Evolutionary conservation across 2,888 invertebrate species (phyloP).

Genomic region (Himalopsyche kuldschensis): DNA sequence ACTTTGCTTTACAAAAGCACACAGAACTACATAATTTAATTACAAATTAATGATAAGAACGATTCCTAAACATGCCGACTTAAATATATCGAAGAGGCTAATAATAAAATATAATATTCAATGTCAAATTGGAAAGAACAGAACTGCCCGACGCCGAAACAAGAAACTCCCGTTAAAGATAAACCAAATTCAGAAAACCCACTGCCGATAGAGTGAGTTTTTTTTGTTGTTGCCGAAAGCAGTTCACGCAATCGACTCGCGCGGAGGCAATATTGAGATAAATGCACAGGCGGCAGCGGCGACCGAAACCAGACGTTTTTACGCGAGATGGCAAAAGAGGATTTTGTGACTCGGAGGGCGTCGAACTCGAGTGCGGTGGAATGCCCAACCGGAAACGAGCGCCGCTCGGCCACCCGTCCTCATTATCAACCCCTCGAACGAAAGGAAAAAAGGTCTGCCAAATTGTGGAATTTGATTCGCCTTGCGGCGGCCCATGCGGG

Average conservation of each 20-base stretch:
- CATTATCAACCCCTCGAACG: background rate
- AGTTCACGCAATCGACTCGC: background rate
- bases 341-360: background rate
- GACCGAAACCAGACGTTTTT: background rate
- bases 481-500: background rate
- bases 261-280: background rate
- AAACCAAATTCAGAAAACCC: background rate
- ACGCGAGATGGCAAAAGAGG: background rate
- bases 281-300: background rate
- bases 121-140: too few relatives aligned
- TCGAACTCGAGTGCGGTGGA: background rate
- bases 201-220: background rate
- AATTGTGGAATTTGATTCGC: background rate
- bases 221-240: background rate
- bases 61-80: too few relatives aligned
- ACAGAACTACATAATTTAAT: too few relatives aligned
- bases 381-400: slow-evolving; percentile 10
- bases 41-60: too few relatives aligned
- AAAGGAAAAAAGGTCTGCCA: background rate
- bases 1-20: too few relatives aligned
- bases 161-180: background rate
- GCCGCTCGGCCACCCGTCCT: background rate
- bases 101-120: too few relatives aligned
- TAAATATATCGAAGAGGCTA: too few relatives aligned
- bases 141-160: background rate